Base-by-base conservation (phyloP, 2,113 vertebrate species). In the Hippoglossus stenolepis region DNA sequence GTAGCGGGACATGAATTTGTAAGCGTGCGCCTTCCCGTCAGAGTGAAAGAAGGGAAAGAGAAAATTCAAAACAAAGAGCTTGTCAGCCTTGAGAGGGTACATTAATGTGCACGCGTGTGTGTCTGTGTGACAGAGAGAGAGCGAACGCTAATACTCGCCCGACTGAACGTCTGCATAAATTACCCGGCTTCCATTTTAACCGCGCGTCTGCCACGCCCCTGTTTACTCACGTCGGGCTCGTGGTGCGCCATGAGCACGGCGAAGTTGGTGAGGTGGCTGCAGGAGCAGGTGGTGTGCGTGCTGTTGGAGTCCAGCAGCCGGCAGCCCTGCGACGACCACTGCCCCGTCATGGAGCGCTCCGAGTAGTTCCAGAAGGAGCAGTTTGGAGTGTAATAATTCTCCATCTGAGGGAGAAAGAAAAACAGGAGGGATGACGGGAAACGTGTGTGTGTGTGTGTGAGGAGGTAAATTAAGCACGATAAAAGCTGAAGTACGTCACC, bases 321-420 rank as follows among this genome's bases (percentile, higher is more conserved):
- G 90, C 97, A 98, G 91, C 96, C 97, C 91, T 97, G 96, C 0
- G 96, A 96, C 0, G 97, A 97, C 97, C 97, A 98, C 90, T 96
- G 96, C 72, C 97, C 97, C 61, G 94, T 95, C 97, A 98, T 98
- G 66, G 96, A 96, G 14, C 96, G 95, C 89, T 97, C 96, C 0
- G 97, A 98, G 92, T 98, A 98, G 92, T 97, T 98, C 97, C 97
- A 98, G 94, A 98, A 98, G 2, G 97, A 97, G 86, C 97, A 98
- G 90, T 98, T 98, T n/a, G 97, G 96, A 23, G 94, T 97, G 93
- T 96, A 95, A 70, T 96, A 96, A 90, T 97, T 96, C 81, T 97
- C 96, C 77, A 95, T 88, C 97, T 98, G 87, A 2, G 31, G 70
- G 0, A 61, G 43, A n/a, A 23, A 17, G 59, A 26, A 14, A 26